Percentiles rank a stretch among this genome's conserved stretches.
Evolutionary conservation across 1,140 invertebrate genomes (phyloP).

Genomic region (Saccostrea cuccullata): DNA sequence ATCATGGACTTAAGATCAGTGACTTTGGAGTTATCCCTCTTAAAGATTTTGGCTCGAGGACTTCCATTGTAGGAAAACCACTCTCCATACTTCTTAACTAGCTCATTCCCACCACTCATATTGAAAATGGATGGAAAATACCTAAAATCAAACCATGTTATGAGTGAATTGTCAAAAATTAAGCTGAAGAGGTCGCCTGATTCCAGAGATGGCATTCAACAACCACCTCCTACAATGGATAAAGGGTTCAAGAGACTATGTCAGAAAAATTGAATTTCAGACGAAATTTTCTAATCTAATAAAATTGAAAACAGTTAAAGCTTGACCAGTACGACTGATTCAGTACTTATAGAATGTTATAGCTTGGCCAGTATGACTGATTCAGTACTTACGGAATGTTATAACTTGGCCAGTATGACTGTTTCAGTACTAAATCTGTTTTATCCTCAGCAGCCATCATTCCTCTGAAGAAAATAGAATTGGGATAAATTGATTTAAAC

Average conservation of each 20-base stretch:
- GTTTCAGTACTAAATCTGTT: constrained; percentile 83
- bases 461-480: constrained; percentile 71
- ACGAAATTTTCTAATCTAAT: no score
- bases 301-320: no score
- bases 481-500: neutral
- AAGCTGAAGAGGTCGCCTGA: no score
- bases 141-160: constrained; percentile 64
- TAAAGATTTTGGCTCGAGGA: constrained; percentile 77
- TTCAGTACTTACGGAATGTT: constrained; percentile 84
- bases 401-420: constrained; percentile 88
- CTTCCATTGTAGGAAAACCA: constrained; percentile 82
- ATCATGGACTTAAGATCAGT: constrained; percentile 73
- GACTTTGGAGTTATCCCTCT: constrained; percentile 73
- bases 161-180: no score
- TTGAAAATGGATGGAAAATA: constrained; percentile 84
- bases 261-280: no score
- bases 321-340: neutral
- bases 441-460: constrained; percentile 82
- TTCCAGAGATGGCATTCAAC: no score
- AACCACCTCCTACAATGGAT: no score
- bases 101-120: constrained; percentile 81
- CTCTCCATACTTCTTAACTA: constrained; percentile 84
- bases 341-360: neutral
- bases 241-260: no score
- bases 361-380: neutral